These are phyloP conservation scores for Muntiacus muntjak DNA, from an alignment of 2,113 vertebrate species.

Conservation along the genomic window DNA sequence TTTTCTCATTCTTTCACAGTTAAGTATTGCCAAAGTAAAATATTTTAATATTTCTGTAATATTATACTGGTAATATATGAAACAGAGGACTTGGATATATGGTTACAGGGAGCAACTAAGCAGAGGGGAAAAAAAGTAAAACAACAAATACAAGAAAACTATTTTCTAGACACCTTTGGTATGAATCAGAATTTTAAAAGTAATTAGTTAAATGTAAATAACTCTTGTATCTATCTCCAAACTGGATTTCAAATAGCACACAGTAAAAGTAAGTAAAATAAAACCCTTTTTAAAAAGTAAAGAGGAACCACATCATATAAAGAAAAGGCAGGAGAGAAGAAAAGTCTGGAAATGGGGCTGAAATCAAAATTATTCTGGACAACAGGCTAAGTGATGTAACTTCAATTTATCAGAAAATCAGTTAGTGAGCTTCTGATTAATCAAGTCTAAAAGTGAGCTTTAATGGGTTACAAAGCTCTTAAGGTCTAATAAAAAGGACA, in stretches of 20 bases:
- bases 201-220: slow-evolving; percentile 35
- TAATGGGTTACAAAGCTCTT: neutral
- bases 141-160: neutral
- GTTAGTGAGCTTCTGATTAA: neutral
- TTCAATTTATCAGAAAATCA: neutral
- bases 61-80: neutral
- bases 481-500: neutral
- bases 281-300: neutral
- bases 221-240: neutral
- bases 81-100: neutral
- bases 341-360: neutral
- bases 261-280: neutral
- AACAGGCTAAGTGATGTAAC: neutral
- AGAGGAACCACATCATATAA: neutral
- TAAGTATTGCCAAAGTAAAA: neutral
- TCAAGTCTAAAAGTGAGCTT: neutral
- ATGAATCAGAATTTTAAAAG: neutral
- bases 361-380: slow-evolving; percentile 8
- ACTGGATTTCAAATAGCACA: neutral
- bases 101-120: neutral
- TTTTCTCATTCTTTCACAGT: neutral
- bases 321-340: neutral
- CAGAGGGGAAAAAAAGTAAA: neutral
- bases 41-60: neutral
- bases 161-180: slow-evolving; percentile 32